phyloP scores from a whole-genome alignment of 2,113 vertebrate species.

The Campylorhamphus procurvoides region DNA sequence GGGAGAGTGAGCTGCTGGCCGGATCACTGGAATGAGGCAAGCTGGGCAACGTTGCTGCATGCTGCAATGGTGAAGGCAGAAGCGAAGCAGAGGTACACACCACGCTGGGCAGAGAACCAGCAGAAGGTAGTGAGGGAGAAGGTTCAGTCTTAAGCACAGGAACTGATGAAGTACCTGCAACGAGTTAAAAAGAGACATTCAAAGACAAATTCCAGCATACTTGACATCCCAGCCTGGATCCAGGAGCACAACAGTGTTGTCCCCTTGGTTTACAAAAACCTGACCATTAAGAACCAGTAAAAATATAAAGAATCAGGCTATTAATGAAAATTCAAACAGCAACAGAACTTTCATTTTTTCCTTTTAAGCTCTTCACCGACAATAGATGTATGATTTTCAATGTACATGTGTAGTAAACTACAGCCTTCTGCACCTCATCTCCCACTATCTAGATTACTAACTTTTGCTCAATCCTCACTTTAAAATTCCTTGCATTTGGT shows the following conservation, averaged over 20 bases:
- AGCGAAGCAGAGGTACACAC: slow-evolving; percentile 77
- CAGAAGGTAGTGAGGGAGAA: slow-evolving; percentile 75
- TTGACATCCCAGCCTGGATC: neutral
- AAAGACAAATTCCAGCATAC: neutral
- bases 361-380: neutral
- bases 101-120: slow-evolving; percentile 76
- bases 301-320: neutral
- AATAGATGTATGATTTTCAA: neutral
- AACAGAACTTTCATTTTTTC: neutral
- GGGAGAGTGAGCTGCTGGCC: slow-evolving; percentile 80
- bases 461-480: neutral
- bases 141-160: slow-evolving; percentile 83
- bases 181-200: neutral
- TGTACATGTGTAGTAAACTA: neutral
- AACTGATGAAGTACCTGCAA: slow-evolving; percentile 82
- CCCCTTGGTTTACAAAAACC: neutral
- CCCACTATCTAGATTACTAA: neutral
- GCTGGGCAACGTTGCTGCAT: slow-evolving; percentile 79
- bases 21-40: slow-evolving; percentile 81
- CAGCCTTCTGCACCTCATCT: neutral
- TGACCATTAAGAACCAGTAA: neutral
- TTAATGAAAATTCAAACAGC: neutral
- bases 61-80: slow-evolving; percentile 78
- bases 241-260: neutral
- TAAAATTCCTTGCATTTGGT: neutral